Conservation (phyloP, 2,888 invertebrate species). For the Epirrhoe alternata region DNA sequence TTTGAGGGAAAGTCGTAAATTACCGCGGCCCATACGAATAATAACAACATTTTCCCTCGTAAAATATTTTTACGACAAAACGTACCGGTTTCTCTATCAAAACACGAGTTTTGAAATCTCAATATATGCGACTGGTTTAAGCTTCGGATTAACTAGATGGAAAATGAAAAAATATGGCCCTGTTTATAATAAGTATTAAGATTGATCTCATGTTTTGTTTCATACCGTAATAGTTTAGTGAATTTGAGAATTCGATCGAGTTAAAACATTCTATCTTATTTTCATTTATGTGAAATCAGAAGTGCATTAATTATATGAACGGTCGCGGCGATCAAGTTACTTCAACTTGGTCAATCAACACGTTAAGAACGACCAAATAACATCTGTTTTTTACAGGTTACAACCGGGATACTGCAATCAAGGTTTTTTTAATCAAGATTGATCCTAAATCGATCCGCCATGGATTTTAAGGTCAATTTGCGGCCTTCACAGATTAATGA, state of each 20-base stretch:
- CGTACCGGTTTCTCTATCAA: slow-evolving; percentile 61
- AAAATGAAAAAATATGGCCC: slow-evolving; percentile 35
- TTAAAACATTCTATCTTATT: not conserved
- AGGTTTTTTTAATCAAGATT: slow-evolving; percentile 16
- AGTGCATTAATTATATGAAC: too few relatives aligned
- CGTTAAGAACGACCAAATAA: too few relatives aligned
- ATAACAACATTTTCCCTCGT: slow-evolving; percentile 70
- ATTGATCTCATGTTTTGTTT: slow-evolving; percentile 34
- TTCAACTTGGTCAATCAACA: too few relatives aligned
- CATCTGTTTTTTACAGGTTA: too few relatives aligned
- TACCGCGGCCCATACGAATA: slow-evolving; percentile 61
- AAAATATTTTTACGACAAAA: slow-evolving; percentile 74
- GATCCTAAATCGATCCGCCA: slow-evolving; percentile 28
- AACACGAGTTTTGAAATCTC: slow-evolving; percentile 61
- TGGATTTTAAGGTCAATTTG: slow-evolving; percentile 61
- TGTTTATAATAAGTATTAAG: slow-evolving; percentile 9
- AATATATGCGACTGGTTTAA: slow-evolving; percentile 46
- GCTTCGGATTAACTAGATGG: slow-evolving; percentile 39
- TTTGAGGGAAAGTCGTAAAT: slow-evolving; percentile 71
- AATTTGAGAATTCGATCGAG: not conserved
- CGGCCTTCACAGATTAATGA: slow-evolving; percentile 67
- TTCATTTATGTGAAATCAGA: too few relatives aligned
- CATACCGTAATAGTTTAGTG: not conserved
- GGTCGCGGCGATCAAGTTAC: too few relatives aligned
- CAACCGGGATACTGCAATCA: slow-evolving; percentile 7